Conservation (phyloP, 1,140 invertebrate species). For the Telenomus remus region DNA sequence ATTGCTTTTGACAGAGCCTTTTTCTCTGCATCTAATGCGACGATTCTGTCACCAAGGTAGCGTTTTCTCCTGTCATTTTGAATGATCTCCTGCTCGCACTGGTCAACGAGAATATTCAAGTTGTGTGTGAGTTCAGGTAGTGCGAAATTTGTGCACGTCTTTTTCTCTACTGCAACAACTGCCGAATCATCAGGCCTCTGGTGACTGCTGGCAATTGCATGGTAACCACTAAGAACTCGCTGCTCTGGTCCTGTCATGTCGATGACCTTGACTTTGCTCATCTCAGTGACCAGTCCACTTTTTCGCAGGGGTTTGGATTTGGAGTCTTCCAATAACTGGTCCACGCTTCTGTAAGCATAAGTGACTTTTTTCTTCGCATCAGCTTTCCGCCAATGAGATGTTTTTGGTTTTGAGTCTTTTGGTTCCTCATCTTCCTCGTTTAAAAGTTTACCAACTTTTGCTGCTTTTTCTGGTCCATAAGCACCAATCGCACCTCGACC, state of each 20-base stretch:
- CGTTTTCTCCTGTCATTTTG: slow-evolving; percentile 88
- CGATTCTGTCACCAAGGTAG: slow-evolving; percentile 84
- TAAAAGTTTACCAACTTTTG: slow-evolving; percentile 73
- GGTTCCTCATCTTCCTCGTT: slow-evolving; percentile 77
- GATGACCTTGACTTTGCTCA: slow-evolving; percentile 96
- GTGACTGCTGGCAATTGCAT: slow-evolving; percentile 85
- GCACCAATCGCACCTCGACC: slow-evolving; percentile 95
- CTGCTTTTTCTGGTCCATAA: slow-evolving; percentile 86
- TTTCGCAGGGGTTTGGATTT: slow-evolving; percentile 80
- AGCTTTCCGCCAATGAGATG: slow-evolving; percentile 79
- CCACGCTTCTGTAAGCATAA: slow-evolving; percentile 93
- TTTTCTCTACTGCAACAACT: slow-evolving; percentile 74
- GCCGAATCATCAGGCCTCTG: slow-evolving; percentile 77
- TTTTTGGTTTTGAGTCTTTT: slow-evolving; percentile 78
- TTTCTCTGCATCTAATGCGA: slow-evolving; percentile 87
- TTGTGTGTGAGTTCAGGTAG: slow-evolving; percentile 95
- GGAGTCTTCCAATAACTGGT: slow-evolving; percentile 93
- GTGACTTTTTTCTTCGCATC: slow-evolving; percentile 81
- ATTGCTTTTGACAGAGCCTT: slow-evolving; percentile 83
- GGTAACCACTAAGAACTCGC: slow-evolving; percentile 94
- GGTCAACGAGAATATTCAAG: slow-evolving; percentile 91
- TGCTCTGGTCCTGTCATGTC: slow-evolving; percentile 98
- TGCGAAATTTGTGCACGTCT: slow-evolving; percentile 79
- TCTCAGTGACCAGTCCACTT: slow-evolving; percentile 70
- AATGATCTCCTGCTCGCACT: slow-evolving; percentile 97